Base-by-base conservation (phyloP, 2,888 invertebrate genomes). In the Geophilus truncorum region DNA sequence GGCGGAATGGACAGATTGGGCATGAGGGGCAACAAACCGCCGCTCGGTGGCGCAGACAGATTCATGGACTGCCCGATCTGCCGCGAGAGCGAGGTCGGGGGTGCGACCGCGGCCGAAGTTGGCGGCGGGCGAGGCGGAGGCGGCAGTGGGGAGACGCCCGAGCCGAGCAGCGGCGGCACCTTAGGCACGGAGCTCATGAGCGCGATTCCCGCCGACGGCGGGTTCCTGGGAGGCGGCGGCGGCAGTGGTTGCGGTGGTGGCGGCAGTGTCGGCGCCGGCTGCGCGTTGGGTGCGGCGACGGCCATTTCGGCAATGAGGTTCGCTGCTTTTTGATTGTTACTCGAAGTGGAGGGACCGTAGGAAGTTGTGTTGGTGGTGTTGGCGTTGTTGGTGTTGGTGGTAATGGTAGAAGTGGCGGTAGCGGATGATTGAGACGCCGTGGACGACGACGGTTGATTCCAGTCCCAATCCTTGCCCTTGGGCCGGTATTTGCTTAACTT, bases 381-480 rank as follows among this genome's bases (percentile, higher is more conserved):
- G n/a, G n/a, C n/a, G n/a, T n/a, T n/a, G n/a, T n/a, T n/a, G n/a
- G n/a, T n/a, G n/a, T n/a, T n/a, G n/a, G n/a, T n/a, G n/a, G n/a
- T n/a, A n/a, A n/a, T n/a, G n/a, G n/a, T n/a, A n/a, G n/a, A n/a
- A n/a, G 34, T 34, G 34, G 34, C 34, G 36, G 2, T 40, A 1
- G 36, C 36, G 9, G 36, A 40, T 57, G 57, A 7, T 57, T 57
- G 57, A n/a, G 57, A 57, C 57, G 57, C 57, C 57, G 57, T 57
- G 57, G 57, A 57, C 57, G 57, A 57, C 57, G 62, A 32, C 21
- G 32, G 18, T 79, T 80, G 81, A 75, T 82, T 81, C 92, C 92
- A 92, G 85, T 91, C 91, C 92, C 92, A 92, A 85, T 92, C 91
- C 86, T 92, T 92, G 81, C 92, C 92, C 85, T 92, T 92, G 4